A percentile compares a stretch with the other conserved stretches of the same genome.
Conservation (phyloP, 1,140 invertebrate genomes). For the Bombus confusus region DNA sequence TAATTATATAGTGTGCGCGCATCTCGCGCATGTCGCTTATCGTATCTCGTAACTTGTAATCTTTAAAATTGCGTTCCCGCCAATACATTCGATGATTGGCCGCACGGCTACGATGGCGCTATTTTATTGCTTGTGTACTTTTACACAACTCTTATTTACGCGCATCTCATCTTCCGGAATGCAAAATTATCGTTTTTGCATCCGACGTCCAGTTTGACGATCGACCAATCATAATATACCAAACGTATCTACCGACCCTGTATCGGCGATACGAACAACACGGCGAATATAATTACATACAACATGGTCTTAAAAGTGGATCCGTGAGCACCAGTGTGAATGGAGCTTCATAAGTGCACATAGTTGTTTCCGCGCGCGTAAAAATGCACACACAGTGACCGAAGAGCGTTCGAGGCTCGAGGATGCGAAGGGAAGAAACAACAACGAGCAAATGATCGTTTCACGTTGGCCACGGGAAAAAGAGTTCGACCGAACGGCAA, state of each 20-base stretch:
- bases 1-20: not conserved
- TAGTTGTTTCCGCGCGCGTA: not conserved
- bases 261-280: not conserved
- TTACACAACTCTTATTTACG: not conserved
- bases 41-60: not conserved
- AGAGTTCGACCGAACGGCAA: conserved; percentile 39
- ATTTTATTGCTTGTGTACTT: not conserved
- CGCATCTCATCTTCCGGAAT: not conserved
- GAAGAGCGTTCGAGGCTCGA: conserved; percentile 2
- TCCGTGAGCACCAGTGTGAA: not conserved
- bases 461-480: conserved; percentile 49
- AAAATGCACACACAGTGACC: not conserved
- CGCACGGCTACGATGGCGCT: not conserved
- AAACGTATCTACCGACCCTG: too few species aligned
- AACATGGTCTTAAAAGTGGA: not conserved
- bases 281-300: not conserved
- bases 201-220: not conserved
- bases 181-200: not conserved
- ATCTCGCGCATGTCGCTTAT: not conserved
- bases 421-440: conserved; percentile 1
- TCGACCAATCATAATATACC: not conserved
- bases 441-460: conserved; percentile 49
- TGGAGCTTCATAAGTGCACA: not conserved
- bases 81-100: not conserved
- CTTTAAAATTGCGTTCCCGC: conserved; percentile 1